Base-by-base conservation (phyloP, 2,888 invertebrate genomes). In the Busseola fusca region DNA sequence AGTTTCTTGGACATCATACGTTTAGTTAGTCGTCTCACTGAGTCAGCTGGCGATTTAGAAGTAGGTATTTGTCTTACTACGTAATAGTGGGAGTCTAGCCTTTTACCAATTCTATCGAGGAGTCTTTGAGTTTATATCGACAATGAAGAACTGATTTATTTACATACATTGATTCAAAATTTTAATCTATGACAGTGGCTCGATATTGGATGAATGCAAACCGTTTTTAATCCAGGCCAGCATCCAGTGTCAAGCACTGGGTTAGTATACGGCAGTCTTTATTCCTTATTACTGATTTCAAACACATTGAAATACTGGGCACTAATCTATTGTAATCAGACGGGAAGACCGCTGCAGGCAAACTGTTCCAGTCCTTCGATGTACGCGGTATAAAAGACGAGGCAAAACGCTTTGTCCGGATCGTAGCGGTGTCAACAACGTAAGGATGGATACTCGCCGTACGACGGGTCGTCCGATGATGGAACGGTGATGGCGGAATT, bases 1-100 rank as follows among this genome's bases (percentile, higher is more conserved):
- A 84, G 84, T 84, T 70, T 58, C 40, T 69, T 58, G 54, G 56
- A 59, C 62, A 65, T 64, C 73, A 78, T 59, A 78, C 74, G 70
- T 71, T 82, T 70, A 65, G 78, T 70, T 65, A 66, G 77, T 60
- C 27, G 65, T 52, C 57, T 37, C 30, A 52, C 27, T 27, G 57
- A 21, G 67, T 72, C 84, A 82, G 78, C 75, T 80, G 80, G 64
- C 45, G 54, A 67, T 7, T 30, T 54, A 65, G 10, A 62, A 72
- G 66, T 73, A 72, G 72, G 64, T 73, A 72, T 72, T 74, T 74
- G 64, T 6, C 18, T 37, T 37, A n/a, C 52, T 48, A 80, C 45
- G 68, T 69, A 62, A 80, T 62, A n/a, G n/a, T 18, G 7, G 18
- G 0, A 42, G 58, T 45, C 52, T 59, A 59, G 48, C 54, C 59